phyloP scores from a whole-genome alignment of 2,797 vertebrate genomes.

The Pangasius sanitwongsei region DNA sequence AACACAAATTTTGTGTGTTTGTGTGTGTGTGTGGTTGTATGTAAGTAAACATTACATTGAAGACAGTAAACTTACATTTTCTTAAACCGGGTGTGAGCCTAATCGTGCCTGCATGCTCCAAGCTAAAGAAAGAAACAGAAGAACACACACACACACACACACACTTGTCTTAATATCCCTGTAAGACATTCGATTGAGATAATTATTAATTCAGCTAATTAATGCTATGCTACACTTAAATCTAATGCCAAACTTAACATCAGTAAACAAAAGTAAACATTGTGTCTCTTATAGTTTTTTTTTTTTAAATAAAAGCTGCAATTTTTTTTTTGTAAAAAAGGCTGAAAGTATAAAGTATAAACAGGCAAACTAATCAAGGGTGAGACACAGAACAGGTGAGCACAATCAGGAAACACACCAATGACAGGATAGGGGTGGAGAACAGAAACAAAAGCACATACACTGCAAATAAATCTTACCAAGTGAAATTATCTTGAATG shows the following conservation, averaged over 20 bases:
- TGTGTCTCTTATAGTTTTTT: not conserved
- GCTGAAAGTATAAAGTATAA: no score
- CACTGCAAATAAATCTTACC: no score
- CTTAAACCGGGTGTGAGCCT: constrained; percentile 11
- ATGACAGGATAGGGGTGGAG: no score
- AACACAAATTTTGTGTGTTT: not conserved
- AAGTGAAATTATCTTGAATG: no score
- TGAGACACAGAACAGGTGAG: no score
- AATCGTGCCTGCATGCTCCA: not conserved
- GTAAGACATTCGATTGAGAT: not conserved
- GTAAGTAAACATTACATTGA: not conserved
- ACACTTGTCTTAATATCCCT: not conserved
- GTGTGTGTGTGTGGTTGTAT: not conserved
- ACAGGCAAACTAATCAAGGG: no score
- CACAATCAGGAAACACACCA: no score
- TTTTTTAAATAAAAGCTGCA: not conserved
- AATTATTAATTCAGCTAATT: not conserved
- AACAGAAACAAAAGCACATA: no score
- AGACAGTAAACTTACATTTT: constrained; percentile 31
- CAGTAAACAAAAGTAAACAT: not conserved
- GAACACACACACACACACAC: not conserved
- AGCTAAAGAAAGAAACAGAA: constrained; percentile 7
- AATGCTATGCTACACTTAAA: not conserved
- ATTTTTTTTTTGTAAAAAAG: no score
- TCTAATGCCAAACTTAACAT: not conserved